Evolutionary conservation across 2,113 vertebrate species (phyloP), one percentile per base, ranked within the genome.

Genomic region (Sylvia atricapilla): DNA sequence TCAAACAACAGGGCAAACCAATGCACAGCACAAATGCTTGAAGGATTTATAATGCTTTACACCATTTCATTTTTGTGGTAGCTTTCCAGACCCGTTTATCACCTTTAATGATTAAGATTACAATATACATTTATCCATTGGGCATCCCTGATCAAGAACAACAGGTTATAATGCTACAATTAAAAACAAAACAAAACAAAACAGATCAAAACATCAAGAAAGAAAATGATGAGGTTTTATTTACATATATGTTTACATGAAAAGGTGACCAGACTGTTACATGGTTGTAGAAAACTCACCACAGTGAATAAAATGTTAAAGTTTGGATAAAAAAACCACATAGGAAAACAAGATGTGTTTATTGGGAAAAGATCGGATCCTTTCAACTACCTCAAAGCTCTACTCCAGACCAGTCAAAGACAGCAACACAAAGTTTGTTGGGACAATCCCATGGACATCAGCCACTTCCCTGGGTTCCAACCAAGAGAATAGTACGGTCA

Each of bases 291-390:
- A 79, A 83, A 64, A 84, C 8, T 30, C 56, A 88, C 13, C 33
- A 17, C n/a, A 77, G 20, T 20, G 23, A 84, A 15, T 53, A 50
- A 76, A 87, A 88, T 2, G 4, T 62, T 7, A 30, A 79, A 49
- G 25, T 69, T n/a, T 77, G 33, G 10, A 46, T 55, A 63, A 72
- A 94, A 41, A 37, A 75, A 47, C 3, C 31, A 74, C 33, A 56
- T 0, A 49, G 15, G 15, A 22, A 70, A 82, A 73, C 31, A 7
- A 80, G 9, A 14, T 28, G 4, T 9, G 6, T 62, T 83, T 66
- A 74, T 5, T 0, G 0, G 19, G 28, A 59, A 44, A 68, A 75
- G 17, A 33, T 35, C 2, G 2, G 33, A 47, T 60, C 31, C 37
- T 50, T 74, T 67, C 72, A 84, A 69, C 28, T 24, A 25, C 25